Evolutionary conservation across 1,140 invertebrate genomes (phyloP).

Genomic region (Leptopilina boulardi): DNA sequence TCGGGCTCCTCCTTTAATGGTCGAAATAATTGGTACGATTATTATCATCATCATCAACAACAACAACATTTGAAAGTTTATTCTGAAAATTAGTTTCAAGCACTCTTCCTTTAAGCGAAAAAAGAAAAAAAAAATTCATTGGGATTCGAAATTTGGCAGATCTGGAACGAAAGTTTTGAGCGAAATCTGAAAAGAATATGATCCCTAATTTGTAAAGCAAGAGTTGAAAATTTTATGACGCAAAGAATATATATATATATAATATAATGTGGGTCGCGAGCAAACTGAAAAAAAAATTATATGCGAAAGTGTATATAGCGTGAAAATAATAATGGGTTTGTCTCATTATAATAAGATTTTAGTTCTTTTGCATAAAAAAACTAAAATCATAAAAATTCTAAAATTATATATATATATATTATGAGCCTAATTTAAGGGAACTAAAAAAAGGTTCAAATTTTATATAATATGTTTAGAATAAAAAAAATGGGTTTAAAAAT

Average conservation of each 20-base stretch:
- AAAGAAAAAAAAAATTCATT: not conserved
- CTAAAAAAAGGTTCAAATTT: not conserved
- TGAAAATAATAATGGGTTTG: too few species aligned
- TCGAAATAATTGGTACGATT: constrained; percentile 21
- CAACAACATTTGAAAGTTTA: not conserved
- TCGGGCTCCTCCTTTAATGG: constrained; percentile 29
- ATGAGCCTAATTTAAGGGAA: too few species aligned
- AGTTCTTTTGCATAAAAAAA: not conserved
- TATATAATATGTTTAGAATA: too few species aligned
- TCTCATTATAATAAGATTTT: too few species aligned
- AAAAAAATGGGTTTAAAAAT: not conserved
- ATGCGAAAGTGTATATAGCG: too few species aligned
- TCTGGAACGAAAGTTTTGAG: constrained; percentile 6
- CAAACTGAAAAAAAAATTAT: too few species aligned
- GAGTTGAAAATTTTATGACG: not conserved
- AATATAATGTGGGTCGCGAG: too few species aligned
- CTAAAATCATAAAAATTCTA: not conserved
- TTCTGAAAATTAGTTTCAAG: constrained; percentile 11
- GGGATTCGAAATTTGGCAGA: constrained; percentile 8
- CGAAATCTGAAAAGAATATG: not conserved
- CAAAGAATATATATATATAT: too few species aligned
- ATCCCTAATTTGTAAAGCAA: not conserved
- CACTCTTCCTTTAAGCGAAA: not conserved
- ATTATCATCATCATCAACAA: not conserved
- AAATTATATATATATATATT: not conserved